phyloP scores from a whole-genome alignment of 2,888 invertebrate species.

The Andrena fulva region DNA sequence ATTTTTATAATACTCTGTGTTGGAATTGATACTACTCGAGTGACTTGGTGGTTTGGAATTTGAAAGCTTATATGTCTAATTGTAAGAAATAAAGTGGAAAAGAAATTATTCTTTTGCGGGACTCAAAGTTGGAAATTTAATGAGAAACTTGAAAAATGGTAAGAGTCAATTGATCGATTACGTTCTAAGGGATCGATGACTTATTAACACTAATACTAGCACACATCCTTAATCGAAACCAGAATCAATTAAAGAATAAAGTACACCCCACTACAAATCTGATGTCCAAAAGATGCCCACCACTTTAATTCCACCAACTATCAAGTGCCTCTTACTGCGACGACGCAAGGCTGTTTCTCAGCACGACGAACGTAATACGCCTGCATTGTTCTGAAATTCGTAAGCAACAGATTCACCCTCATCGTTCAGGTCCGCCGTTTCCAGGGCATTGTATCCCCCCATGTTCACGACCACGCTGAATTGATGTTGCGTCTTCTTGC shows the following conservation, averaged over 20 bases:
- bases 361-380: neutral
- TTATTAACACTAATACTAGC: neutral
- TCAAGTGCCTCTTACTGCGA: neutral
- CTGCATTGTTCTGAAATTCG: constrained; percentile 23
- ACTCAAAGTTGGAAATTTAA: too few species aligned
- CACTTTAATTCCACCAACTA: neutral
- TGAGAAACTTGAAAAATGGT: too few species aligned
- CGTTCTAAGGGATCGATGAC: too few species aligned
- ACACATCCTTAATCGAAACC: neutral
- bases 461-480: neutral
- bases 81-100: too few species aligned
- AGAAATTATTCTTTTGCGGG: too few species aligned
- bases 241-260: neutral
- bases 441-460: constrained; percentile 1
- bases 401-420: neutral
- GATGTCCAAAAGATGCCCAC: too few species aligned
- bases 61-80: too few species aligned
- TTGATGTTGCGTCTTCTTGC: constrained; percentile 7
- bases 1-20: too few species aligned
- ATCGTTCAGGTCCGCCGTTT: constrained; percentile 25
- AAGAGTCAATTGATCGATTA: too few species aligned
- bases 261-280: too few species aligned
- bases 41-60: too few species aligned
- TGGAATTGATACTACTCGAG: too few species aligned
- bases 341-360: neutral